Conservation (phyloP, 2,113 vertebrate species). For the Oncorhynchus tshawytscha region DNA sequence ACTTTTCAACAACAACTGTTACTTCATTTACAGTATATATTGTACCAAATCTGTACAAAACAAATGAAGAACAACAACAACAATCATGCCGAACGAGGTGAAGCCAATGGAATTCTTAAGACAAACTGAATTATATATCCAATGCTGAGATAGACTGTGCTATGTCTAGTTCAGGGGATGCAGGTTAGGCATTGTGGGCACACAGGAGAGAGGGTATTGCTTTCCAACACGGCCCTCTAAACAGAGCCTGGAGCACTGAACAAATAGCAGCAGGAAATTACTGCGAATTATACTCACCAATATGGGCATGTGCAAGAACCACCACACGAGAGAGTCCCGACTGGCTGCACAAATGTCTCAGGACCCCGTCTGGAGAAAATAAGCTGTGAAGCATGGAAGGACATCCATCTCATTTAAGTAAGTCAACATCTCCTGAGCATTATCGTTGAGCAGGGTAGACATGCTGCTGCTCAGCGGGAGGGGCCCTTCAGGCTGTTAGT, state of each 20-base stretch:
- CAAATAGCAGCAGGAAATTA: conserved; percentile 65
- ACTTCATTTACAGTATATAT: conserved; percentile 16
- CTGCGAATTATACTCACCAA: conserved; percentile 53
- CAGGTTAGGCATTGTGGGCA: neutral
- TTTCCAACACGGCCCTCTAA: conserved; percentile 46
- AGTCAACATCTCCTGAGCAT: conserved; percentile 41
- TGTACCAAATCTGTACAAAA: neutral
- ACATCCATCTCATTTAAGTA: conserved; percentile 58
- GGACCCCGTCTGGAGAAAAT: conserved; percentile 7
- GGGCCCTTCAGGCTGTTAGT: conserved; percentile 45
- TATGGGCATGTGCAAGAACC: conserved; percentile 34
- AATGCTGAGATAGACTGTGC: neutral
- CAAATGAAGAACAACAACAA: conserved; percentile 21
- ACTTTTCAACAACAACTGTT: conserved; percentile 32
- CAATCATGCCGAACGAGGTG: neutral
- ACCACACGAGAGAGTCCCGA: conserved; percentile 14
- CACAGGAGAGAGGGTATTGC: conserved; percentile 21
- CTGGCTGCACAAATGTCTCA: conserved; percentile 39
- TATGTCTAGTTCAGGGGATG: neutral
- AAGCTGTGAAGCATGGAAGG: conserved; percentile 12
- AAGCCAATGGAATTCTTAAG: neutral
- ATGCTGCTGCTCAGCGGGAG: conserved; percentile 34
- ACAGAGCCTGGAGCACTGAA: conserved; percentile 52
- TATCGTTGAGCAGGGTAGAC: conserved; percentile 33
- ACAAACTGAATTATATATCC: too few species aligned